These are phyloP conservation scores for Brenthis daphne DNA, from an alignment of 2,888 invertebrate genomes.

Conservation along the genomic window DNA sequence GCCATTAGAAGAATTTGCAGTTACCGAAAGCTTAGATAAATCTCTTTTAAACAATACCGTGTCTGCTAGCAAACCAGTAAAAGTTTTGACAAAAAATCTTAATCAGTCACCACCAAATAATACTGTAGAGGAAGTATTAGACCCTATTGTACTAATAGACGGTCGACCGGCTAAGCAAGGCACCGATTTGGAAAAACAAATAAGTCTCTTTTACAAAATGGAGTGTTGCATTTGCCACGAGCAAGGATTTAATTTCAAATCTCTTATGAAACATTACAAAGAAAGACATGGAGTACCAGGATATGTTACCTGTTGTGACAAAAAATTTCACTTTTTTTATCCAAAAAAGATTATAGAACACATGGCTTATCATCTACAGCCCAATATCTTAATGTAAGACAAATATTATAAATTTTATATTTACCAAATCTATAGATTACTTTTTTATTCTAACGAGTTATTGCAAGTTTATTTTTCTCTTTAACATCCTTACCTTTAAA, in stretches of 20 bases:
- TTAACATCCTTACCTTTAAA: no score
- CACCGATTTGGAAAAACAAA: conserved; percentile 68
- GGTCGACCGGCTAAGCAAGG: conserved; percentile 73
- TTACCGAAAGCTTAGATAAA: conserved; percentile 64
- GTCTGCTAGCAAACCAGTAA: conserved; percentile 38
- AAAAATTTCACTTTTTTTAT: conserved; percentile 77
- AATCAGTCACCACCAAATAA: conserved; percentile 44
- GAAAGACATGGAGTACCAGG: conserved; percentile 77
- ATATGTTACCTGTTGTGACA: conserved; percentile 74
- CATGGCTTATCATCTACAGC: conserved; percentile 75
- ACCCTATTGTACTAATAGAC: conserved; percentile 65
- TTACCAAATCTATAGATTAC: no score
- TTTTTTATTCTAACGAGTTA: no score
- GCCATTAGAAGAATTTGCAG: conserved; percentile 72
- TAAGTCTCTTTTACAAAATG: conserved; percentile 76
- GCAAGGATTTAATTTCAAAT: conserved; percentile 69
- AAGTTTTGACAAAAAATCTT: conserved; percentile 37
- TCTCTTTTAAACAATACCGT: conserved; percentile 53
- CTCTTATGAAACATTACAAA: conserved; percentile 76
- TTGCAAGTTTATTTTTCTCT: no score
- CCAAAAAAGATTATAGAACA: conserved; percentile 78
- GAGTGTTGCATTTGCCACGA: conserved; percentile 77
- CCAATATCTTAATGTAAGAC: conserved; percentile 75
- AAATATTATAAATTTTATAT: not conserved
- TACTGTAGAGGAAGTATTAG: conserved; percentile 53